These are phyloP conservation scores for Erythrolamprus reginae DNA, from an alignment of 2,113 vertebrate species.

Conservation along the genomic window DNA sequence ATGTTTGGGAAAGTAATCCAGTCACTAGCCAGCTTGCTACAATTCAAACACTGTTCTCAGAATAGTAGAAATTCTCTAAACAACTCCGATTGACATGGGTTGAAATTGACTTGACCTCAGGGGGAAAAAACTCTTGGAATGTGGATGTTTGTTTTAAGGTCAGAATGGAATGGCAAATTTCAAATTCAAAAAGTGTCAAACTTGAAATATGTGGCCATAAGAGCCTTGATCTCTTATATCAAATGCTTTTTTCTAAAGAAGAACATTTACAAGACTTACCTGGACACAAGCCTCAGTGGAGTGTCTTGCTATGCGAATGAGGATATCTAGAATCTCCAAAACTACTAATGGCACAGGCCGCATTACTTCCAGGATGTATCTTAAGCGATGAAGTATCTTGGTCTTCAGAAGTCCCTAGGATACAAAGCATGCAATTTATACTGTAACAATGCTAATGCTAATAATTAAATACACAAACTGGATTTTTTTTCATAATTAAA, in stretches of 20 bases:
- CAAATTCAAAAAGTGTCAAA: background rate
- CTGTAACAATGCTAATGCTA: background rate
- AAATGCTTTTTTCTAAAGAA: background rate
- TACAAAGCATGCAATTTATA: background rate
- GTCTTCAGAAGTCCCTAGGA: slow-evolving; percentile 88
- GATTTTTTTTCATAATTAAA: background rate
- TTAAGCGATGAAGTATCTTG: slow-evolving; percentile 83
- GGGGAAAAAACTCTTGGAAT: background rate
- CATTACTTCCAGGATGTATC: slow-evolving; percentile 90
- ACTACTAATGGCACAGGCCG: slow-evolving; percentile 79
- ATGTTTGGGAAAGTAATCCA: background rate
- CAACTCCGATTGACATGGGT: background rate
- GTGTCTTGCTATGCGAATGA: slow-evolving; percentile 85
- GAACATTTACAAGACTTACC: slow-evolving; percentile 58
- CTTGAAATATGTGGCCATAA: background rate
- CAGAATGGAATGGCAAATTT: background rate
- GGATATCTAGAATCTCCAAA: slow-evolving; percentile 81
- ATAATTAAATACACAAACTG: background rate
- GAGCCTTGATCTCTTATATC: background rate
- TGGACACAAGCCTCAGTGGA: slow-evolving; percentile 79
- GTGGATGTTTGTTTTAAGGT: background rate
- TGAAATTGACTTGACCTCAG: background rate
- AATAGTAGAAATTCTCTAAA: background rate
- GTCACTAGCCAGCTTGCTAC: background rate
- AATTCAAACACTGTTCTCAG: background rate